Base-by-base conservation (phyloP, 2,113 vertebrate genomes). In the Gnathonemus longibarbis region DNA sequence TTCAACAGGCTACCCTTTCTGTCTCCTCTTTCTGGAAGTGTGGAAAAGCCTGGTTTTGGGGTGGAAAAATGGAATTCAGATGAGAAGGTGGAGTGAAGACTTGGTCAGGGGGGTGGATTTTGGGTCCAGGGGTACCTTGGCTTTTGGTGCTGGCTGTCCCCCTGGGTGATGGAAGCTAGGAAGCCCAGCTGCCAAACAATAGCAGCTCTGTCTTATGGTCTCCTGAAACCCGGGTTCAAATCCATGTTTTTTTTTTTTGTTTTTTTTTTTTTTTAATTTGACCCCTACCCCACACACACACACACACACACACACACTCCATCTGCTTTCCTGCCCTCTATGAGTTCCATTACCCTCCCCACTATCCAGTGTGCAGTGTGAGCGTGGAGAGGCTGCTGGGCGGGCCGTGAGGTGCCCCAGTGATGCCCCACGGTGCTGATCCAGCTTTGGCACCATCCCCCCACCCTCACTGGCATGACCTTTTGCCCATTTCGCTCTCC, bases 161-260 rank as follows among this genome's bases (percentile, higher is more conserved):
- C 92, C 90, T 93, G 62, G 89, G 89, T 93, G 91, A 80, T 77
- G 58, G 95, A 96, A 95, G 88, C 94, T 95, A 96, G 96, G 94
- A 96, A 96, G 95, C 94, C 96, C 95, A 95, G 95, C 94, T 91
- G 93, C 91, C 48, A 94, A 96, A 97, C 96, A 97, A 97, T 96
- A 95, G 94, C 88, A 90, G 93, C 96, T 97, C 96, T 97, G 96
- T 97, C 96, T 94, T 58, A 88, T 93, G 91, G 95, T 90, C 92
- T 94, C 92, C 92, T 93, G 93, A 94, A 95, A 95, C 94, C 95
- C 92, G 95, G 96, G 96, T 96, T 97, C 96, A 97, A 96, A 96
- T 96, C 95, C 94, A 95, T 93, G 92, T 96, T 87, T 35, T 87
- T 87, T 45, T 87, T 27, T 86, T 86, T 49, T 48, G 96, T 87